A percentile compares a stretch with the other conserved stretches of the same genome.
phyloP scores from a whole-genome alignment of 2,797 vertebrate genomes.

The Myripristis murdjan region DNA sequence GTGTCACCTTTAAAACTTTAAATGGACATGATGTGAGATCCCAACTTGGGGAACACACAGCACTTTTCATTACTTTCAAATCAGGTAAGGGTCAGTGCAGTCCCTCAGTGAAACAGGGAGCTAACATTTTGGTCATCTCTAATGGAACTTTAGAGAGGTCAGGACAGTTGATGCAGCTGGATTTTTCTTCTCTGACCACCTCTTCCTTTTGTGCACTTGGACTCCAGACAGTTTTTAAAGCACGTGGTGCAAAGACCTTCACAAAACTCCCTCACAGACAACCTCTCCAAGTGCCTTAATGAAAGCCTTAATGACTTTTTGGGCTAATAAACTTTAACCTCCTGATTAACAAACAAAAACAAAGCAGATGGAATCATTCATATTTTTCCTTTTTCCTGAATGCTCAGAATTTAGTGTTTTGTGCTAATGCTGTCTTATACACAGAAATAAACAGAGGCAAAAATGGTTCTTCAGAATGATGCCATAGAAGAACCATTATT shows the following conservation, averaged over 20 bases:
- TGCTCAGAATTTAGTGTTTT: too few relatives aligned
- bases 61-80: constrained; percentile 33
- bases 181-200: background rate
- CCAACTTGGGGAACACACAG: background rate
- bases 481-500: too few relatives aligned
- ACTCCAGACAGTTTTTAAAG: background rate
- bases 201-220: background rate
- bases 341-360: too few relatives aligned
- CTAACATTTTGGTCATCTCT: constrained; percentile 16
- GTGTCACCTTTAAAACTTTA: constrained; percentile 9
- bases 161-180: background rate
- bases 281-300: background rate
- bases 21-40: constrained; percentile 35
- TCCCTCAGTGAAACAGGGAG: constrained; percentile 1
- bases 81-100: constrained; percentile 14
- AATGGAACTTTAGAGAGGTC: constrained; percentile 13
- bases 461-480: too few relatives aligned
- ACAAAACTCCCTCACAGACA: background rate
- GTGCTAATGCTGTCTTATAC: too few relatives aligned
- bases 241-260: too few relatives aligned
- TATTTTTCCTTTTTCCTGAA: too few relatives aligned
- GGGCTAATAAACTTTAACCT: too few relatives aligned
- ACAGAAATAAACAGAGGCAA: too few relatives aligned
- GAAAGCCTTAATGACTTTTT: too few relatives aligned
- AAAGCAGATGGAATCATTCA: too few relatives aligned